Base-by-base conservation (phyloP, 1,140 invertebrate species). In the Scaptodrosophila lebanonensis region DNA sequence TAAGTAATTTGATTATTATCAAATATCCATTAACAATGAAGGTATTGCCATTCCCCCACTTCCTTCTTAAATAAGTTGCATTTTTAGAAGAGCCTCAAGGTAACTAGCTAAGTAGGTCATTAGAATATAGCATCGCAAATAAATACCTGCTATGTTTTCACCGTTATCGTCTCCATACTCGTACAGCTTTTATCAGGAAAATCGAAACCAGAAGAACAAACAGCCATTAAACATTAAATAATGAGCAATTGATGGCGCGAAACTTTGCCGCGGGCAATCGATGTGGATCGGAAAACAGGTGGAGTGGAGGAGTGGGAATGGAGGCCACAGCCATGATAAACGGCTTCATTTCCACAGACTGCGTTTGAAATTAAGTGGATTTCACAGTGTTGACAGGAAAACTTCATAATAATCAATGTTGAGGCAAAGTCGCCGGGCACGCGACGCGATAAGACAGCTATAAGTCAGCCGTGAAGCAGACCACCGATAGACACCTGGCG, bases 381-480 rank as follows among this genome's bases (percentile, higher is more conserved):
- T 79, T 60, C 33, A 11, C 25, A 12, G 42, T 25, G 45, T 33
- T 47, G 64, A 73, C 50, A 66, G 61, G 29, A 45, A 53, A 64
- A 72, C 48, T 58, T 68, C 68, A 58, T 65, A 72, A 77, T 73
- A 77, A 77, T 73, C 66, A 63, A 54, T 66, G 44, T 39, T 58
- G 39, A 45, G 39, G 33, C 13, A 40, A n/a, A 35, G 45, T 35
- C 39, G 62, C 50, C 50, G 47, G 40, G 56, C 45, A 58, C 56
- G 66, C 51, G 49, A 56, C 12, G 57, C 45, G 56, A 50, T 66
- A 75, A 76, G n/a, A n/a, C n/a, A n/a, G n/a, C n/a, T n/a, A n/a
- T 59, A 62, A 51, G 66, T 66, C 54, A 54, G 51, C 40, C 30
- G 39, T 62, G 51, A 56, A 44, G 50, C 35, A 9, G 18, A 7